Evolutionary conservation across 2,113 vertebrate genomes (phyloP).

Genomic region (Amphilophus citrinellus): DNA sequence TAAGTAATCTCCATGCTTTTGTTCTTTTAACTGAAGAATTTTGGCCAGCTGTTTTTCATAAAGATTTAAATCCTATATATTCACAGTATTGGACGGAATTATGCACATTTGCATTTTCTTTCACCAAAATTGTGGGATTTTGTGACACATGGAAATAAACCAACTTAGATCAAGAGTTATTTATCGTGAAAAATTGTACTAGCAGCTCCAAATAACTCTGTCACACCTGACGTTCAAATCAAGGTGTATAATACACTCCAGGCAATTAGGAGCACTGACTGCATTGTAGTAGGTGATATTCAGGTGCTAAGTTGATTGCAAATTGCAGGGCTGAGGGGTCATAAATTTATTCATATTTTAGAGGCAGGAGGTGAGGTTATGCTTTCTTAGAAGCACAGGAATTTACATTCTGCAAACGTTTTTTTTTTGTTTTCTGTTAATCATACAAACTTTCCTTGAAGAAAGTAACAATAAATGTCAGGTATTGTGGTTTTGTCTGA

Average conservation of each 20-base stretch:
- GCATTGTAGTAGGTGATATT: no score
- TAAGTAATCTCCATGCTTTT: background rate
- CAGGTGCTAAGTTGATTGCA: no score
- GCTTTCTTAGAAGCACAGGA: background rate
- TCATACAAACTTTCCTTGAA: background rate
- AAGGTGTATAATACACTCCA: no score
- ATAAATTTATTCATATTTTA: background rate
- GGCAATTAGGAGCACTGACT: no score
- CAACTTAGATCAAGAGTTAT: background rate
- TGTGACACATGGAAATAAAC: background rate
- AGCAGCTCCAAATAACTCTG: no score
- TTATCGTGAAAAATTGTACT: rapidly evolving
- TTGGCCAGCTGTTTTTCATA: background rate
- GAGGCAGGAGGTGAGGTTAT: background rate
- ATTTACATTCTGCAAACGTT: background rate
- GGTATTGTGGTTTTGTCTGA: background rate
- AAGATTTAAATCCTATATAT: background rate
- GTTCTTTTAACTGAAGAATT: background rate
- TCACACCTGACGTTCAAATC: no score
- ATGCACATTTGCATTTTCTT: background rate
- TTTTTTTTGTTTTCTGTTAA: background rate
- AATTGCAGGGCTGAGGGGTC: background rate
- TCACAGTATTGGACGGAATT: background rate
- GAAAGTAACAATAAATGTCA: background rate
- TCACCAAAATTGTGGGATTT: background rate